Percentiles rank a stretch among this genome's conserved stretches.
Evolutionary conservation across 2,113 vertebrate genomes (phyloP).

Genomic region (Helogale parvula): DNA sequence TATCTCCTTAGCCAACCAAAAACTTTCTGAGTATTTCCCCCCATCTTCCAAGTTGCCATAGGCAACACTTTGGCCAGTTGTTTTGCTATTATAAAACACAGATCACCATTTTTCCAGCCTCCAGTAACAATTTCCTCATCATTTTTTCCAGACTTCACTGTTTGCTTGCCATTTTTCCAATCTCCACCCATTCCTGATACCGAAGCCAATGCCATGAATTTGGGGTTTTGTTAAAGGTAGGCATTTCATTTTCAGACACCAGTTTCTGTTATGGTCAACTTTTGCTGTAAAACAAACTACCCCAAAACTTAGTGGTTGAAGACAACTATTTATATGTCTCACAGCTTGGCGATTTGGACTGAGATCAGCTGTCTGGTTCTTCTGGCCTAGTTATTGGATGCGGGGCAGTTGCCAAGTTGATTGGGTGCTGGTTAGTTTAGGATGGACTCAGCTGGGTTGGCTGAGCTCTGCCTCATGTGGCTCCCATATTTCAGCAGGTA

Average conservation of each 20-base stretch:
- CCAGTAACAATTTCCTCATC: neutral
- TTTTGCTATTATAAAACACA: neutral
- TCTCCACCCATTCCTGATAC: neutral
- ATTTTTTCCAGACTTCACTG: neutral
- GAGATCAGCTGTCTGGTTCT: neutral
- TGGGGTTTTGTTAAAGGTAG: neutral
- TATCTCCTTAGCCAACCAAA: neutral
- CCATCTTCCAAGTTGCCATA: neutral
- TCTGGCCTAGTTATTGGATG: neutral
- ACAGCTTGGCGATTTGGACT: neutral
- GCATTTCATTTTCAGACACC: neutral
- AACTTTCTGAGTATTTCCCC: neutral
- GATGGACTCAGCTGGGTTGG: neutral
- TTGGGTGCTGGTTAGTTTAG: neutral
- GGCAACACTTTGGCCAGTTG: neutral
- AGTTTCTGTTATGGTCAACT: neutral
- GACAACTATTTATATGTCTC: neutral
- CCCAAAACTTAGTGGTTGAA: neutral
- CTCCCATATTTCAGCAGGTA: neutral
- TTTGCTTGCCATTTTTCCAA: conserved; percentile 29
- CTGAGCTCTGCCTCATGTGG: neutral
- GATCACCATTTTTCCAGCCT: neutral
- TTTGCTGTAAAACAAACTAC: neutral
- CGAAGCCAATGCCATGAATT: neutral
- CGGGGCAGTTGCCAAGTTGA: neutral